Base-by-base conservation (phyloP, 1,140 invertebrate species). In the Camponotus floridanus region DNA sequence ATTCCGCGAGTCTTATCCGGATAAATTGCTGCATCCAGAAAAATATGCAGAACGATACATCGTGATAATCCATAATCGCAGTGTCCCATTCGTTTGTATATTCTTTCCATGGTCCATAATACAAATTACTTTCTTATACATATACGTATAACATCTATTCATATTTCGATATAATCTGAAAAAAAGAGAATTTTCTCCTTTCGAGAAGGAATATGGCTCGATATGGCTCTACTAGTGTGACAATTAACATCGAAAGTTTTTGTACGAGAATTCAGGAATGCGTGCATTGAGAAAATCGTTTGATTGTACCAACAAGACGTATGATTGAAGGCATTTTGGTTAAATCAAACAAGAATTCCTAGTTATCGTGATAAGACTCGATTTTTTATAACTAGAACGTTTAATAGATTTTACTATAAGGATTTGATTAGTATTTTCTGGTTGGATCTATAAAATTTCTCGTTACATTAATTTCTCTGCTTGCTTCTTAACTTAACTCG, bases 11-110 rank as follows among this genome's bases (percentile, higher is more conserved):
- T 57, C 31, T 26, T 26, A 51, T 36, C 9, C 51, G 39, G 68
- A 2, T 48, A 13, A 83, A 74, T 83, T 45, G 55, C 68, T 8
- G 26, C 31, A 42, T 61, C 36, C 18, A 39, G 68, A 33, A 61
- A 81, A 61, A 51, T 42, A 1, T 42, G n/a, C 11, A 26, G 67
- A 73, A 83, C 71, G 62, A 83, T 81, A 73, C 13, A 31, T 21
- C 65, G 36, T 33, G 11, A 42, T 70, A 70, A 70, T 70, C 48
- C 67, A 42, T 48, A 36, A 83, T 73, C 55, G 15, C 18, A n/a
- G 73, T 31, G 45, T 31, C 61, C 33, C 13, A 61, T 18, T 1
- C 13, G 31, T 31, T 31, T 6, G 21, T 21, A 7, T 15, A 51
- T 61, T 74, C 13, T 45, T 18, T 39, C 5, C 9, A 9, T 9